Base-by-base conservation (phyloP, 2,797 vertebrate genomes). In the Scomberomorus guttatus region DNA sequence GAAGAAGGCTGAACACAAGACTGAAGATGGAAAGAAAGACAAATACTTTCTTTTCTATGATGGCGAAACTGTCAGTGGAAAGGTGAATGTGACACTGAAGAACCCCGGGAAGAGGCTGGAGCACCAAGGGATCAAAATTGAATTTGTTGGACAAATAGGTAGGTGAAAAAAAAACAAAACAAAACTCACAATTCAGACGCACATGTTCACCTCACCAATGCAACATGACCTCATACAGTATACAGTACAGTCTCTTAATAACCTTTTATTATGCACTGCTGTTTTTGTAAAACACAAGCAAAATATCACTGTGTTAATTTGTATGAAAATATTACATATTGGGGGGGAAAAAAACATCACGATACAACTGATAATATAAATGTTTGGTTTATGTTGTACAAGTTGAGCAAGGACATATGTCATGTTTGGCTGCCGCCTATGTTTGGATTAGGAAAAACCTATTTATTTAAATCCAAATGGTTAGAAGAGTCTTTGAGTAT, bases 111-210 rank as follows among this genome's bases (percentile, higher is more conserved):
- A 98, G 93, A 96, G 96, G 75, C 95, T 99, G 79, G 98, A 99
- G 90, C 98, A 99, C 90, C 97, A 98, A 62, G 98, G 98, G 57
- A 97, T 99, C 95, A 99, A 99, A 86, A 96, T 99, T 66, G 98
- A 99, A 63, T 99, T 99, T 93, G 97, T 99, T 15, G 97, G 98
- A 8, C 98, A 98, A 88, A 99, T 99, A 71, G 98, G 98, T 99
- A 89, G 94, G 96, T 79, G 12, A 0, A 18, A 61, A 29, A 17
- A 34, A 48, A 6, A 17, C 0, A 18, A 44, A 15, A 44, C 13
- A 42, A 14, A 42, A 42, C 39, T 12, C 29, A 29, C 29, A 29
- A 29, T 29, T 6, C 9, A 37, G 34, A 37, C 34, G 6, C 10
- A 32, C 4, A 32, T 32, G 29, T 32, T 32, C 29, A 32, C 37